Percentiles rank a stretch among this genome's conserved stretches.
Evolutionary conservation across 2,113 vertebrate species (phyloP).

Genomic region (Malurus alboscapulatus): DNA sequence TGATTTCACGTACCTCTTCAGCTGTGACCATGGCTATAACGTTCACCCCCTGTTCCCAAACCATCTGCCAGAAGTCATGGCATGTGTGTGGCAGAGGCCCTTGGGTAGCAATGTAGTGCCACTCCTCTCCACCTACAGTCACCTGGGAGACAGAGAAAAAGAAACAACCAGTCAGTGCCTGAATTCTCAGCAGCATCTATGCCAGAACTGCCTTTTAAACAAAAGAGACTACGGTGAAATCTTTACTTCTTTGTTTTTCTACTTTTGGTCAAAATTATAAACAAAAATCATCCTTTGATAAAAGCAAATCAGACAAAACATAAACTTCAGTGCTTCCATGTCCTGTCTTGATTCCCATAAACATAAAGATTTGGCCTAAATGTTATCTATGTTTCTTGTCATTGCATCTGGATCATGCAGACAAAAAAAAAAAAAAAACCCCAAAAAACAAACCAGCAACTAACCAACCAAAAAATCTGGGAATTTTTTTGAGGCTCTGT

Average conservation of each 20-base stretch:
- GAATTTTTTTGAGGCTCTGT: background rate
- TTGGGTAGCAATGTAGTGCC: slow-evolving; percentile 95
- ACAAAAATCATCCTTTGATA: background rate
- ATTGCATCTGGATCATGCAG: background rate
- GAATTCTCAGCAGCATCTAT: background rate
- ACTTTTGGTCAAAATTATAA: background rate
- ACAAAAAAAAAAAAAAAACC: background rate
- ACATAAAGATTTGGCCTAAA: background rate
- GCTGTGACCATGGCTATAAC: slow-evolving; percentile 96
- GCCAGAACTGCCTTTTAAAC: background rate
- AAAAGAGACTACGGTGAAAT: background rate
- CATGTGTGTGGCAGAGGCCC: slow-evolving; percentile 90
- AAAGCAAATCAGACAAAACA: background rate
- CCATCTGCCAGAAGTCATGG: slow-evolving; percentile 98
- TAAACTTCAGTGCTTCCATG: background rate
- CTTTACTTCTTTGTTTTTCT: background rate
- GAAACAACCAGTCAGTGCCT: background rate
- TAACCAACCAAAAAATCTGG: background rate
- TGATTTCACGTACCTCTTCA: slow-evolving; percentile 82
- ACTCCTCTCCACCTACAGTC: slow-evolving; percentile 88
- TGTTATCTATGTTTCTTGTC: background rate
- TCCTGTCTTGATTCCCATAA: background rate
- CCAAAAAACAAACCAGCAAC: background rate
- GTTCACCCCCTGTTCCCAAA: slow-evolving; percentile 94
- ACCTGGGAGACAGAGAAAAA: slow-evolving; percentile 72